A percentile compares a stretch with the other conserved stretches of the same genome.
Conservation (phyloP, 1,140 invertebrate species). For the Parasteatoda tepidariorum region DNA sequence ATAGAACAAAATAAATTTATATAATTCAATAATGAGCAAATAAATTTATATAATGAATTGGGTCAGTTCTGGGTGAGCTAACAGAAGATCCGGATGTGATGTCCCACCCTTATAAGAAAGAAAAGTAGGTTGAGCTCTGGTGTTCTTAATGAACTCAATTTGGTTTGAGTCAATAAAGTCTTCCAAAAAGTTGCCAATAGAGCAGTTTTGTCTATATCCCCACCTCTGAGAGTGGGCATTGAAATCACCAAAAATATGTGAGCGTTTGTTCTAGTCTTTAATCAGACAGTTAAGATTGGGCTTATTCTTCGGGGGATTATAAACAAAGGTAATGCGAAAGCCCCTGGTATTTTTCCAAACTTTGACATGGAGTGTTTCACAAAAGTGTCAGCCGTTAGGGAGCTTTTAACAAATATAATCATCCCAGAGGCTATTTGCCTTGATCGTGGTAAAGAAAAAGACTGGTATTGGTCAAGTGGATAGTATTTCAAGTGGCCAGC, state of each 20-base stretch:
- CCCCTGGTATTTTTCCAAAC: not conserved
- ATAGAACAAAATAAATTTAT: no score
- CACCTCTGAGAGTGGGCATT: not conserved
- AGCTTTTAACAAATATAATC: not conserved
- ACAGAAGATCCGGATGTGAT: not conserved
- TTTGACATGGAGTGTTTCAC: not conserved
- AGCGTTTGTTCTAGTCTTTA: not conserved
- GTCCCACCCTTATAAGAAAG: not conserved
- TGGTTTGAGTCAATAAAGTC: not conserved
- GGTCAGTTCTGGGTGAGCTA: not conserved
- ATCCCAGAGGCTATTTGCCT: not conserved
- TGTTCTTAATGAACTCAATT: not conserved
- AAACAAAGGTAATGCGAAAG: not conserved
- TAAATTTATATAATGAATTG: no score
- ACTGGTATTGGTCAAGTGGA: not conserved
- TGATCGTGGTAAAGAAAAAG: not conserved
- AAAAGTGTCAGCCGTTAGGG: not conserved
- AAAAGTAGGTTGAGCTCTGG: not conserved
- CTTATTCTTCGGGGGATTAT: not conserved
- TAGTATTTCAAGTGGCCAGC: not conserved
- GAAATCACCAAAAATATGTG: not conserved
- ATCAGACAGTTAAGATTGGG: not conserved
- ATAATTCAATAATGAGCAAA: no score
- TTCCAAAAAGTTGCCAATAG: not conserved
- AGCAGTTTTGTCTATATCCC: not conserved